Evolutionary conservation across 2,797 vertebrate genomes (phyloP).

Genomic region (Acrossocheilus wenchowensis): DNA sequence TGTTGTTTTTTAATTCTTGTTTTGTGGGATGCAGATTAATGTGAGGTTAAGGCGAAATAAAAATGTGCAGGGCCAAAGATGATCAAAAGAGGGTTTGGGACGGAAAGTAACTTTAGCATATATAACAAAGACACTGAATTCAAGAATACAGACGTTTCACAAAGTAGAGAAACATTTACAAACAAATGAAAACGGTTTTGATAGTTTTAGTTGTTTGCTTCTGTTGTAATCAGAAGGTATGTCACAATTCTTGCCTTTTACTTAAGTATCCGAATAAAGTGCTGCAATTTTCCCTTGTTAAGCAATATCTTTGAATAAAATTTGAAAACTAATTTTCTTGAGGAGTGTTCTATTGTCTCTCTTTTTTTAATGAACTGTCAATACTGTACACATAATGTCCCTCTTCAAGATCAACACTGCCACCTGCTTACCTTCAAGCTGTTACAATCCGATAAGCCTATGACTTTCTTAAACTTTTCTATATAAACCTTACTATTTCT

Average conservation of each 20-base stretch:
- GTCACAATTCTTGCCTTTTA: slow-evolving; percentile 18
- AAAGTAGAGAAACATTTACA: slow-evolving; percentile 16
- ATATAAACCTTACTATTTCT: too few species aligned
- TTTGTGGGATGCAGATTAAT: slow-evolving; percentile 59
- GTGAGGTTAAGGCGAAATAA: slow-evolving; percentile 61
- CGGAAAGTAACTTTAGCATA: slow-evolving; percentile 48
- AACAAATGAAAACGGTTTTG: slow-evolving; percentile 34
- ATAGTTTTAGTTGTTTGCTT: slow-evolving; percentile 20
- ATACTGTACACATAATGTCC: background rate
- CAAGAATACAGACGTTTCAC: slow-evolving; percentile 20
- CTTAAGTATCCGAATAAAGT: slow-evolving; percentile 7
- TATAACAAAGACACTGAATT: slow-evolving; percentile 28
- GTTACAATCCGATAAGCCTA: too few species aligned
- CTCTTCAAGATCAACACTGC: background rate
- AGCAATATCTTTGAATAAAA: slow-evolving; percentile 56
- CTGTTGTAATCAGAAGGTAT: slow-evolving; percentile 33
- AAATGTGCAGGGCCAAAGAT: slow-evolving; percentile 75
- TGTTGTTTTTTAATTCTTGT: slow-evolving; percentile 57
- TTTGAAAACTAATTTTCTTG: background rate
- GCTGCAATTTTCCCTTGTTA: slow-evolving; percentile 27
- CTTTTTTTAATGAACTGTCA: background rate
- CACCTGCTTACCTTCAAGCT: too few species aligned
- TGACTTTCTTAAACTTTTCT: background rate
- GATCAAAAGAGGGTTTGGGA: slow-evolving; percentile 57
- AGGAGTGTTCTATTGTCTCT: background rate